Base-by-base conservation (phyloP, 2,113 vertebrate genomes). In the Cyprinodon tularosa region DNA sequence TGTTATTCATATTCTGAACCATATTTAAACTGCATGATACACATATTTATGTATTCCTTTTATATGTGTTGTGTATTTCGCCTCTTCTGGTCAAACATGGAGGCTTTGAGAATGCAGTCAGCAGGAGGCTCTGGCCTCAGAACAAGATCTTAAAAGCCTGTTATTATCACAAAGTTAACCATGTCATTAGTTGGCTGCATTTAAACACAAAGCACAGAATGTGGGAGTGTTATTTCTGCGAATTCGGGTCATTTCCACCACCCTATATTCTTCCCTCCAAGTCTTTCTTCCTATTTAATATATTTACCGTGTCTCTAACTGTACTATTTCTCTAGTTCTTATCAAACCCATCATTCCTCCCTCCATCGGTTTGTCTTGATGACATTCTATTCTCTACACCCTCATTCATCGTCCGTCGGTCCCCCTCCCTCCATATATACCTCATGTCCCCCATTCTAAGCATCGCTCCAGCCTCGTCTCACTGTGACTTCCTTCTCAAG, bases 331-430 rank as follows among this genome's bases (percentile, higher is more conserved):
- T 74, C 67, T 71, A 81, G 60, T 77, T 78, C 68, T 70, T 62
- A 80, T 84, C 82, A 17, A 39, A 70, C 63, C 50, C 22, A 59
- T 68, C 48, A 3, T 78, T 71, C 76, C 71, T 78, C 59, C 8
- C 72, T 61, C 71, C 2, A 67, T 82, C 64, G 78, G 68, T 76
- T 80, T 39, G 4, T 12, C 39, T 65, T n/a, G 20, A n/a, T 42
- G 78, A 85, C 85, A 88, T 82, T 84, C 80, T 48, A 12, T 62
- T 76, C 80, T 81, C 82, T 71, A 72, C 60, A 67, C 36, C 12
- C 70, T 77, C 38, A 13, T 79, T 84, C 62, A 61, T 57, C 81
- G 29, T 84, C 78, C 77, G 68, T 86, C 85, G 80, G 57, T 71
- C 70, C 74, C 74, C 40, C 47, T 76, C 73, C 1, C 59, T 67